Evolutionary conservation across 2,113 vertebrate species (phyloP), one percentile per base, ranked within the genome.

Genomic region (Aldabrachelys gigantea): DNA sequence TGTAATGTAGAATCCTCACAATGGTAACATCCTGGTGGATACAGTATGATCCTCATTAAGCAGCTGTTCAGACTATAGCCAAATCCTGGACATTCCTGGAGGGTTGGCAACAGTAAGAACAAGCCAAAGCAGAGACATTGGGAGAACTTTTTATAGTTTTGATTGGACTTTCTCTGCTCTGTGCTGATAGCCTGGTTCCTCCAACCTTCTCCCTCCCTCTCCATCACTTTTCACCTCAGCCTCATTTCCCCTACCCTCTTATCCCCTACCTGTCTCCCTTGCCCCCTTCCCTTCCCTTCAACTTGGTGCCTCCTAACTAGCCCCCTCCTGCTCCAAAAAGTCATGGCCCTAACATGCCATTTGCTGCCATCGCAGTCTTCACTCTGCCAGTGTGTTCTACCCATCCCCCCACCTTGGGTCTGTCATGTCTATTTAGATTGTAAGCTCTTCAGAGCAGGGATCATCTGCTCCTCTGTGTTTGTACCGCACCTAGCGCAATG

Each of bases 1-100:
- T 1, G 2, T 0, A 1, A 22, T 8, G 52, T 85, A 13, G 10
- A 9, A n/a, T n/a, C 80, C 0, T 41, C 8, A 78, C 85, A 3
- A 84, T 2, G 53, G 82, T 27, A 82, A 25, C 8, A 0, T 65
- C 3, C 49, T 3, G 41, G 78, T 53, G 91, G 53, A 41, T 82
- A 10, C 41, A 2, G 25, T 2, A 0, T 0, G 25, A 2, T 4
- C 49, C 29, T 38, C 22, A 0, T 3, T 8, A 2, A 1, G 2
- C 41, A 8, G 41, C 19, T 31, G 59, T n/a, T 47, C 21, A 0
- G 35, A 53, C n/a, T 54, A 49, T n/a, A 65, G 80, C n/a, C 84
- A 80, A 35, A 50, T 69, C 65, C 65, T 21, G 65, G 35, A 69
- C 35, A 21, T 38, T 38, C 35, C 65, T 69, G 8, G 17, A 69